A percentile compares a stretch with the other conserved stretches of the same genome.
Evolutionary conservation across 2,888 invertebrate species (phyloP).

Genomic region (Caenorhabditis drosophilae): DNA sequence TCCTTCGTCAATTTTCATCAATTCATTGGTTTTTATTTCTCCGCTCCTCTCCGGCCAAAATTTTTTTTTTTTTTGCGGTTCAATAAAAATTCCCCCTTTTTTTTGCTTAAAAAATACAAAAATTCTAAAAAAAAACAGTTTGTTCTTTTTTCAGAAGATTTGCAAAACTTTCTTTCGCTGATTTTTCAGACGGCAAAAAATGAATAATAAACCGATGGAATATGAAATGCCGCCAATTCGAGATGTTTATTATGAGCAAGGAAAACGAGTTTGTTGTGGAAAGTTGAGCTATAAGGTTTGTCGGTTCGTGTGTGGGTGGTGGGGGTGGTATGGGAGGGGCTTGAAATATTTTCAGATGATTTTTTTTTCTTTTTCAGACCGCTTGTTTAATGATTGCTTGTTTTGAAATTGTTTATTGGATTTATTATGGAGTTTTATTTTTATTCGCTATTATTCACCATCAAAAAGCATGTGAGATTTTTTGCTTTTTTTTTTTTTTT

Average conservation of each 20-base stretch:
- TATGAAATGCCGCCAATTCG: constrained; percentile 32
- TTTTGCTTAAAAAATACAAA: too few species aligned
- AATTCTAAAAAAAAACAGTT: too few species aligned
- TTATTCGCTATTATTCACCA: constrained; percentile 46
- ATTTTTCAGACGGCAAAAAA: too few species aligned
- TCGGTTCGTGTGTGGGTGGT: not conserved
- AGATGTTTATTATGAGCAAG: constrained; percentile 41
- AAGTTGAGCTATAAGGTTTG: constrained; percentile 33
- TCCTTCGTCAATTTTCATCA: too few species aligned
- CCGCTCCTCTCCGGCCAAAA: too few species aligned
- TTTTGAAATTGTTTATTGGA: constrained; percentile 45
- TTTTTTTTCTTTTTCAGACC: constrained; percentile 18
- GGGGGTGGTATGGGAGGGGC: not conserved
- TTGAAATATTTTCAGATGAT: not conserved
- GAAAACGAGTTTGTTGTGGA: constrained; percentile 33
- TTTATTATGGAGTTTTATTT: constrained; percentile 38
- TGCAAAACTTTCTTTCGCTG: too few species aligned
- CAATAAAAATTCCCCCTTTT: too few species aligned
- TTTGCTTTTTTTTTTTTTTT: not conserved
- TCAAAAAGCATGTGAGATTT: constrained; percentile 40
- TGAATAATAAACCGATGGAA: constrained; percentile 26
- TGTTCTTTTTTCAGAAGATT: not conserved
- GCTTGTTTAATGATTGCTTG: constrained; percentile 38
- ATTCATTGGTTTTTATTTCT: too few species aligned
- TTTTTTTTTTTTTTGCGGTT: too few species aligned